Base-by-base conservation (phyloP, 2,888 invertebrate species). In the Ennomos erosarius region DNA sequence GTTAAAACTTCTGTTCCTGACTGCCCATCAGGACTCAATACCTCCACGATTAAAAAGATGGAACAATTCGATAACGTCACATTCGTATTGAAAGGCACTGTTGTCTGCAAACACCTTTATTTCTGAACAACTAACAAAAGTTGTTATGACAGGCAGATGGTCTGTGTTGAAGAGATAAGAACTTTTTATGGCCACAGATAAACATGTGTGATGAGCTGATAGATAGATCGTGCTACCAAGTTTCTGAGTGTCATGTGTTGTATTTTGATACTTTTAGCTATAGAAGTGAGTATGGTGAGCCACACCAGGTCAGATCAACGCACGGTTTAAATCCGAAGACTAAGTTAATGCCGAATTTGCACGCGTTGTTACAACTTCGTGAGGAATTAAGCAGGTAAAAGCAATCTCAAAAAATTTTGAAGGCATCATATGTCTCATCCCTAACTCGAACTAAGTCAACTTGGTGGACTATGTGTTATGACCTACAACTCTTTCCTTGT, bases 51-150 rank as follows among this genome's bases (percentile, higher is more conserved):
- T 87, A 88, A 87, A 90, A 87, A 85, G 88, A 88, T 88, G 81
- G 75, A 79, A 84, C 83, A 85, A 80, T 79, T 78, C 71, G 89
- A 90, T 90, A 88, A 60, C 75, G 84, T 82, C 83, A 71, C 57
- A 63, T 43, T 54, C 16, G 1, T 67, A 69, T 79, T 74, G 42
- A 43, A 59, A 54, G 38, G 42, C 70, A 78, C 79, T 82, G 79
- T 84, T 85, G 85, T 87, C 74, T 79, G 80, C 76, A 84, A 87
- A 88, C 91, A 90, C 90, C 89, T 91, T 90, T 90, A 85, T 86
- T 26, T 62, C 44, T 9, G 55, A 54, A 63, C 73, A 71, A 39
- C 59, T 78, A 81, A 87, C 82, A 85, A 84, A 81, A 81, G 84
- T 80, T 87, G 84, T 88, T 88, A 80, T 86, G 88, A 88, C 88